phyloP scores from a whole-genome alignment of 2,888 invertebrate species.

The Spisula subtruncata region DNA sequence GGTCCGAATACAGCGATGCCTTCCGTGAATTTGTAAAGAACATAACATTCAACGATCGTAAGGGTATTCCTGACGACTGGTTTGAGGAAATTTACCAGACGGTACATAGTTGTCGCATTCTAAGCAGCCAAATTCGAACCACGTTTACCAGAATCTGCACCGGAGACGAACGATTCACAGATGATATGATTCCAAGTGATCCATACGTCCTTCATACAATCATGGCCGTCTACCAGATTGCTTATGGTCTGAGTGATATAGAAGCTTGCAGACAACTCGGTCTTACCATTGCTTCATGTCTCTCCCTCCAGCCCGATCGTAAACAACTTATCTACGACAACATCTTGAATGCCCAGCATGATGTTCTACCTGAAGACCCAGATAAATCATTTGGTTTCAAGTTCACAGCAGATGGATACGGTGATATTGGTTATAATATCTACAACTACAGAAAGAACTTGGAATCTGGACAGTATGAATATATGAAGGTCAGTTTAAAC shows the following conservation, averaged over 20 bases:
- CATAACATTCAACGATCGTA: constrained; percentile 83
- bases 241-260: constrained; percentile 85
- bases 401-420: constrained; percentile 87
- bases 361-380: constrained; percentile 78
- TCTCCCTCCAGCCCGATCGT: constrained; percentile 81
- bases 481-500: constrained; percentile 74
- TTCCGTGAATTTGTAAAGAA: constrained; percentile 83
- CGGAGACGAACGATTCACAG: constrained; percentile 80
- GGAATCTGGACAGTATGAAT: constrained; percentile 72
- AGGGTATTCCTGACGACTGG: constrained; percentile 87
- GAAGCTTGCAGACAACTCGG: constrained; percentile 76
- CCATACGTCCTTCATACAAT: constrained; percentile 86
- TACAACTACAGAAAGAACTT: constrained; percentile 83
- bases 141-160: constrained; percentile 82
- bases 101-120: constrained; percentile 85
- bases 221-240: constrained; percentile 85
- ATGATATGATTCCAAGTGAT: constrained; percentile 81
- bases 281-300: constrained; percentile 77
- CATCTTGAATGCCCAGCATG: constrained; percentile 76
- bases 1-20: constrained; percentile 81
- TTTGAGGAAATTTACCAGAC: constrained; percentile 88
- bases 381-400: constrained; percentile 86
- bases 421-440: constrained; percentile 87
- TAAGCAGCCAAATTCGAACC: constrained; percentile 79
- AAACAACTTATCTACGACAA: constrained; percentile 80